phyloP scores from a whole-genome alignment of 2,113 vertebrate species.

The Neolamprologus hecqui region DNA sequence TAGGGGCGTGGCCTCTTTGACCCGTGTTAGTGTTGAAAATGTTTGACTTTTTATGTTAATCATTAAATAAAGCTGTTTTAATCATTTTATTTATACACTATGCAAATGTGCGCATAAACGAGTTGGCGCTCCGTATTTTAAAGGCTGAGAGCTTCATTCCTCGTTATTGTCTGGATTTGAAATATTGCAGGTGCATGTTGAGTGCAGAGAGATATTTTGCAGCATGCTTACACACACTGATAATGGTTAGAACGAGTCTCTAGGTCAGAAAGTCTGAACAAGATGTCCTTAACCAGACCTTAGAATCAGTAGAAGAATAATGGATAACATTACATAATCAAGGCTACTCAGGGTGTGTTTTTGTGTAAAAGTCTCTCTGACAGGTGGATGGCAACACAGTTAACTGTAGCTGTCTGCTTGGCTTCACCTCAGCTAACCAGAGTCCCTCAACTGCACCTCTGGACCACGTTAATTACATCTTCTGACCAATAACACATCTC shows the following conservation, averaged over 20 bases:
- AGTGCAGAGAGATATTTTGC: not conserved
- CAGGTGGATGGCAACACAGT: not conserved
- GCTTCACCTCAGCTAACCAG: not conserved
- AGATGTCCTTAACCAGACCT: not conserved
- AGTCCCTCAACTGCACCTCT: not conserved
- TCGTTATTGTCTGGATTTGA: not conserved
- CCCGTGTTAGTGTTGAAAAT: not conserved
- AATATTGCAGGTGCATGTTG: not conserved
- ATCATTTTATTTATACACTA: not conserved
- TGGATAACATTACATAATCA: not conserved
- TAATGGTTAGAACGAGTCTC: not conserved
- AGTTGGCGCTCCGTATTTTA: not conserved
- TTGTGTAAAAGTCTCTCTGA: not conserved
- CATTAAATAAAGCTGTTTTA: not conserved
- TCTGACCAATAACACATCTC: not conserved
- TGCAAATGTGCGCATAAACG: not conserved
- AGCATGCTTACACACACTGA: not conserved
- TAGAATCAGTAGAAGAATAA: not conserved
- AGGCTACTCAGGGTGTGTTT: not conserved
- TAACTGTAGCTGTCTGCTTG: not conserved
- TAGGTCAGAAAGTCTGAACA: not conserved
- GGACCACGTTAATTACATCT: not conserved
- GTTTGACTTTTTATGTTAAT: not conserved
- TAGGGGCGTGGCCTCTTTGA: not conserved
- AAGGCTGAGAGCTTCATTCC: not conserved